Percentiles rank a stretch among this genome's conserved stretches.
phyloP scores from a whole-genome alignment of 2,797 vertebrate genomes.

The Neosalanx taihuensis region DNA sequence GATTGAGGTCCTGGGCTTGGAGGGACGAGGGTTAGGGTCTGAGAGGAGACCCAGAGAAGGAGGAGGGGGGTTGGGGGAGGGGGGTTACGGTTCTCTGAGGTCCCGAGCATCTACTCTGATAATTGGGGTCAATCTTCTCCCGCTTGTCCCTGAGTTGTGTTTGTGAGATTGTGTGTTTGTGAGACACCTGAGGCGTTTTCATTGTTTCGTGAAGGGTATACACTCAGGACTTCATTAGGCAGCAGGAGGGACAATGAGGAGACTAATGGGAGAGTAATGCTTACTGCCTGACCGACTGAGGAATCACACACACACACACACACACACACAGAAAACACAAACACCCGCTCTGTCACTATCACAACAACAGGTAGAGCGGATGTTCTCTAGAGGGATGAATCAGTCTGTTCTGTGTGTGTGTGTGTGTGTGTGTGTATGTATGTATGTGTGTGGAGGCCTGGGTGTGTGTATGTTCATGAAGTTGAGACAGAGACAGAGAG shows the following conservation, averaged over 20 bases:
- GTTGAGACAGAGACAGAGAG: too few relatives aligned
- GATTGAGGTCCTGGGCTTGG: too few relatives aligned
- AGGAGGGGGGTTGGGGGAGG: too few relatives aligned
- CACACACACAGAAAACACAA: neutral
- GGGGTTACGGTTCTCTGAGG: too few relatives aligned
- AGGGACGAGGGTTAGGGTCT: too few relatives aligned
- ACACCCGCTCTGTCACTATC: neutral
- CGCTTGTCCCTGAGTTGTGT: neutral
- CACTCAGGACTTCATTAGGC: constrained; percentile 68
- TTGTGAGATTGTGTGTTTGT: neutral
- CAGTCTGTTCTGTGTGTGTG: neutral
- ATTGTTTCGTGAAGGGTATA: constrained; percentile 47
- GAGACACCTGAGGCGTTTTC: constrained; percentile 4
- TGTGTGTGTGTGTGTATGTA: neutral
- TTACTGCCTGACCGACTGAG: constrained; percentile 32
- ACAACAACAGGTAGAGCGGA: neutral
- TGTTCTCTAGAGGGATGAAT: constrained; percentile 5
- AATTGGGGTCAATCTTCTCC: neutral
- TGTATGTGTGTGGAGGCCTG: neutral
- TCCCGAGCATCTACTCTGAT: neutral
- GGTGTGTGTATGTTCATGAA: neutral
- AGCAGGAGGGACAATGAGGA: constrained; percentile 61
- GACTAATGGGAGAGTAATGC: constrained; percentile 59
- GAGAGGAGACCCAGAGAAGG: too few relatives aligned
- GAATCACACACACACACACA: constrained; percentile 11